These are phyloP conservation scores for Loripinus fragilis DNA, from an alignment of 2,888 invertebrate species.

Conservation along the genomic window DNA sequence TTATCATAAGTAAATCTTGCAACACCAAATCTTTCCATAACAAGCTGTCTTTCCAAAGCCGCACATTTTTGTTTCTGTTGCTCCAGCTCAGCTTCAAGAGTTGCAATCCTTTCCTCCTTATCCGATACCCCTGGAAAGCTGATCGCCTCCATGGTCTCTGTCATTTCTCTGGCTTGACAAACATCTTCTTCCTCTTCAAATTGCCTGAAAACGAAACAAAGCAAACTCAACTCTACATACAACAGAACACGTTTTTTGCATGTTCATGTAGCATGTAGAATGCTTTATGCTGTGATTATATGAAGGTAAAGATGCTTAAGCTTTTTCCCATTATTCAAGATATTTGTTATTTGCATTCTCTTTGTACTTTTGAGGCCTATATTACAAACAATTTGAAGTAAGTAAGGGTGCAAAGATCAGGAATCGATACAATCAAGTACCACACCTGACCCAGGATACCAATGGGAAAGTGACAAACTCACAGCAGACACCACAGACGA, in stretches of 20 bases:
- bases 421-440: no score
- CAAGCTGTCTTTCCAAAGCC: neutral
- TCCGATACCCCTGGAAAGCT: neutral
- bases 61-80: neutral
- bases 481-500: no score
- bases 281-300: no score
- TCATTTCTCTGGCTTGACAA: no score
- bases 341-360: neutral
- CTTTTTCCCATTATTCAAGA: no score
- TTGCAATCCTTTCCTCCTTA: neutral
- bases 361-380: neutral
- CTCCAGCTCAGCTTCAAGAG: neutral
- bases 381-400: neutral
- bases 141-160: neutral
- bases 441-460: no score
- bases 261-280: neutral
- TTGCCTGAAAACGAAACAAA: neutral
- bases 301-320: no score
- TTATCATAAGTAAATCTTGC: conserved; percentile 31
- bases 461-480: no score
- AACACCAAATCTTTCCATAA: neutral
- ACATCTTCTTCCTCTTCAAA: no score
- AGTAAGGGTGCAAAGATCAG: no score
- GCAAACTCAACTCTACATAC: neutral
- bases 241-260: neutral